phyloP scores from a whole-genome alignment of 2,888 invertebrate species.

The Ephialtes manifestator region DNA sequence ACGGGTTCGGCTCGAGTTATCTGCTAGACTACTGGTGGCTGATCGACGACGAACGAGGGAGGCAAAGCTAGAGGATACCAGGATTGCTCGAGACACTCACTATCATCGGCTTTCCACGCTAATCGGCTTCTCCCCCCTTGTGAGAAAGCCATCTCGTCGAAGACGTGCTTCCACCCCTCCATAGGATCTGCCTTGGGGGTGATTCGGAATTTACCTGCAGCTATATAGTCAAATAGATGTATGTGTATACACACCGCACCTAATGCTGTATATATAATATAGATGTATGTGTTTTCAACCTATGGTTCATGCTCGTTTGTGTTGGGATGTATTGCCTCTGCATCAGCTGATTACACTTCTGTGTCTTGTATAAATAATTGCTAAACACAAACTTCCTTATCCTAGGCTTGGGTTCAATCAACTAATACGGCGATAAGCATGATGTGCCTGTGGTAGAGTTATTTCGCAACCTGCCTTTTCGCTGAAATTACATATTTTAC shows the following conservation, averaged over 20 bases:
- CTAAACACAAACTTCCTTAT: neutral
- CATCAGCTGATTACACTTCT: neutral
- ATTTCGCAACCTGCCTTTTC: neutral
- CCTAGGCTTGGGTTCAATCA: neutral
- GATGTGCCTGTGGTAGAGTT: neutral
- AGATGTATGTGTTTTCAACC: neutral
- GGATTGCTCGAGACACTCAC: conserved; percentile 46
- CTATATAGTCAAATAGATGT: neutral
- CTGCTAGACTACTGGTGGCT: conserved; percentile 15
- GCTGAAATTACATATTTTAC: neutral
- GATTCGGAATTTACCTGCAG: neutral
- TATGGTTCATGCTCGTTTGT: neutral
- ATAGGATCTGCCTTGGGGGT: neutral
- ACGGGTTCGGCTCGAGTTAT: conserved; percentile 33
- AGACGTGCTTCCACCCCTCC: conserved; percentile 5
- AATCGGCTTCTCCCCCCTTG: conserved; percentile 54
- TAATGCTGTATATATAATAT: neutral
- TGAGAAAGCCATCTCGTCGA: conserved; percentile 63
- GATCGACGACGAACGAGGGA: conserved; percentile 51
- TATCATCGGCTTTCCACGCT: conserved; percentile 57
- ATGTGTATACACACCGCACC: neutral
- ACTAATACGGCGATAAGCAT: neutral
- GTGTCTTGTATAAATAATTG: neutral
- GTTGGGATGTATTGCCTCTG: neutral
- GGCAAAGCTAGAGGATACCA: conserved; percentile 33